Base-by-base conservation (phyloP, 2,888 invertebrate genomes). In the Leucophenga montana region DNA sequence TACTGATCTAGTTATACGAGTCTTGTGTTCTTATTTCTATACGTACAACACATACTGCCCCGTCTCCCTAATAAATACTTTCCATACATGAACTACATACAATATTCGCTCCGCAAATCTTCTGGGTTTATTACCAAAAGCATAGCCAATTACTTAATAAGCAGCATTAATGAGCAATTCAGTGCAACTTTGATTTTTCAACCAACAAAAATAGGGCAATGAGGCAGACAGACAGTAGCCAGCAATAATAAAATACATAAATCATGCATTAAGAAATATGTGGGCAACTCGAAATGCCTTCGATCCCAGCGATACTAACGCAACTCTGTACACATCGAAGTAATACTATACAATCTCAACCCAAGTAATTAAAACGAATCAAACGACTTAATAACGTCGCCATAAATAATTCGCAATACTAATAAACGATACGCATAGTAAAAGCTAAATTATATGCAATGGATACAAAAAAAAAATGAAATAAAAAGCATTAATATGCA, bases 361-460 rank as follows among this genome's bases (percentile, higher is more conserved):
- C 46, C 20, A 64, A 18, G 62, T 48, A 64, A 64, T 64, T 64
- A 64, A 64, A 64, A 64, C 27, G 20, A 22, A 64, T 64, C 33
- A 64, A 64, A 64, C n/a, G 62, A 64, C 62, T 64, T 64, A 64
- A 64, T 64, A 64, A 64, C 20, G 46, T 64, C 22, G 46, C 39
- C 62, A 64, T 64, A 64, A 64, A 64, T 64, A 64, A 48, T 64
- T 16, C 48, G 27, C 18, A 22, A 20, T 20, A 39, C 48, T 64
- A 64, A 64, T 64, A 64, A 61, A 33, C 22, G 61, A 16, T 61
- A 16, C 39, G 61, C 61, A 61, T 61, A 61, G 2, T 61, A 20
- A 64, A 64, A 64, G 46, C 14, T 1, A 18, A 3, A 50, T 5
- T 39, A 39, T 3, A 39, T 8, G 11, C 2, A 27, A 39, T 5